Conservation (phyloP, 2,113 vertebrate species). For the Lagopus muta region DNA sequence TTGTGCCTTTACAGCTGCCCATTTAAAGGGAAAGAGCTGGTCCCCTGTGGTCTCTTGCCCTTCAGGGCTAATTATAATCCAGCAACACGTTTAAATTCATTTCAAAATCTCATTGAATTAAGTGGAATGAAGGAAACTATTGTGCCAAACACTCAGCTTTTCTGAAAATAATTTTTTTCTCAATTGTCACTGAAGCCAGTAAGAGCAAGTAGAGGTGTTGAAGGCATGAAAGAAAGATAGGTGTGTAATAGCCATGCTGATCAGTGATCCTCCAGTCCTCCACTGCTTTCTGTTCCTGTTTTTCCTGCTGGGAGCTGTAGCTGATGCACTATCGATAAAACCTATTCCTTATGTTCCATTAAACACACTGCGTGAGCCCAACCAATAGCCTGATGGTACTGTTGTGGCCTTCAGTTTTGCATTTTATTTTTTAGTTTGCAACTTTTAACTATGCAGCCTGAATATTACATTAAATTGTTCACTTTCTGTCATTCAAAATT, state of each 20-base stretch:
- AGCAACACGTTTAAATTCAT: slow-evolving; percentile 6
- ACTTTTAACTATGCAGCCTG: background rate
- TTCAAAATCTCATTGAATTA: slow-evolving; percentile 42
- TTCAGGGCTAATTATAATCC: slow-evolving; percentile 8
- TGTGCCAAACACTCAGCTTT: background rate
- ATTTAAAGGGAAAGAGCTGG: background rate
- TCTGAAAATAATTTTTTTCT: background rate
- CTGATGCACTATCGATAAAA: background rate
- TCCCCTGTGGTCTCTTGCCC: background rate
- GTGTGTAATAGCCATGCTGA: background rate
- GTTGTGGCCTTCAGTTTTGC: background rate
- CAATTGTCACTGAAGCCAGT: background rate
- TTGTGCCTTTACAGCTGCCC: background rate
- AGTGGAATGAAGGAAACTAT: background rate
- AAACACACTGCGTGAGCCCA: background rate
- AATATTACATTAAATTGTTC: slow-evolving; percentile 39
- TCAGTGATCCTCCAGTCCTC: background rate
- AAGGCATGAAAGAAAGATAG: background rate
- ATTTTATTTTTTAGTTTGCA: slow-evolving; percentile 15
- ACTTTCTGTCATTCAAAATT: slow-evolving; percentile 12
- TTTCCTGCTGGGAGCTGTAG: background rate
- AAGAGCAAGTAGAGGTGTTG: background rate
- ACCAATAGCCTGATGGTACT: background rate
- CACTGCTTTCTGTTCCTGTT: background rate
- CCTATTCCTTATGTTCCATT: background rate